These are phyloP conservation scores for Atherinosoma microstoma DNA, from an alignment of 2,797 vertebrate genomes.

Conservation along the genomic window DNA sequence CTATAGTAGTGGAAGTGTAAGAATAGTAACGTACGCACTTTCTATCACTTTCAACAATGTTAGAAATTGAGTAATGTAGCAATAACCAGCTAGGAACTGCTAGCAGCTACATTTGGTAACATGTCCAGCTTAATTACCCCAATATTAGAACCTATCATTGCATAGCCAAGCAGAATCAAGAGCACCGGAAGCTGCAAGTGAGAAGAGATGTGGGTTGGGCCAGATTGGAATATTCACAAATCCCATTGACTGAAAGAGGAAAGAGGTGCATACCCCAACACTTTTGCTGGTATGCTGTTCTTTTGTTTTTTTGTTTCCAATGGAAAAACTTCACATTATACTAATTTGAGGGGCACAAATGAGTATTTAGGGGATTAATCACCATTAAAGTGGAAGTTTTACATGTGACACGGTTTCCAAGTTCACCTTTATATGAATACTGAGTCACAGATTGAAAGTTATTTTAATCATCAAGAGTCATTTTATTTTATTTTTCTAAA, in stretches of 20 bases:
- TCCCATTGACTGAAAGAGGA: too few species aligned
- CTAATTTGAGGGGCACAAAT: too few species aligned
- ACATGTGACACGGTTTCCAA: background rate
- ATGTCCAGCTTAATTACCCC: background rate
- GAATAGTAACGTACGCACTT: too few species aligned
- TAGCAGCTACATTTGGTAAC: background rate
- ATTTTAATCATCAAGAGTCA: constrained; percentile 82
- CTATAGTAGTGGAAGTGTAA: background rate
- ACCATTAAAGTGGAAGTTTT: background rate
- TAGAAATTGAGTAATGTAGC: background rate
- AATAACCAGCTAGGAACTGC: background rate
- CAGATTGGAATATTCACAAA: too few species aligned
- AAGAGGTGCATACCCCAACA: too few species aligned
- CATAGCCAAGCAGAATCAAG: background rate
- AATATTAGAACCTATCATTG: background rate
- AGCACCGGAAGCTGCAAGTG: background rate
- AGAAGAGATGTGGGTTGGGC: background rate
- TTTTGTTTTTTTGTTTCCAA: too few species aligned
- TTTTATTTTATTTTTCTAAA: constrained; percentile 87
- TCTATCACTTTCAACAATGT: background rate
- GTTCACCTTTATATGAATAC: background rate
- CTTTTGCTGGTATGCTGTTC: too few species aligned
- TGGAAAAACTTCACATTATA: too few species aligned
- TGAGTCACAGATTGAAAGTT: constrained; percentile 23
- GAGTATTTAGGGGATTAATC: background rate